phyloP scores from a whole-genome alignment of 2,797 vertebrate species.

The Sciaenops ocellatus region DNA sequence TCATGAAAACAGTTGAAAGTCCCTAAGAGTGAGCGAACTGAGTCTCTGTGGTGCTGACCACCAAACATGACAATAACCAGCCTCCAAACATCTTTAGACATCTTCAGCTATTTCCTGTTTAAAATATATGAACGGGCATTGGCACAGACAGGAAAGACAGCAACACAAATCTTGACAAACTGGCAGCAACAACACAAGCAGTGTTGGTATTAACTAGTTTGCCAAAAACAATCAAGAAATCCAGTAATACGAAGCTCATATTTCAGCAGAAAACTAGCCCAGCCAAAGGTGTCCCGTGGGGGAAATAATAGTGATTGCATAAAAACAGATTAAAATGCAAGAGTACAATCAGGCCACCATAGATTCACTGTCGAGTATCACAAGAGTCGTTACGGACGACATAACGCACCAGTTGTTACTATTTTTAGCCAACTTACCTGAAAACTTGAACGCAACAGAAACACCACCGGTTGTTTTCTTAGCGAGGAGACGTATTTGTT shows the following conservation, averaged over 20 bases:
- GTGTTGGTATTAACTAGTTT: not conserved
- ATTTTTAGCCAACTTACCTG: conserved; percentile 48
- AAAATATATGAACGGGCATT: not conserved
- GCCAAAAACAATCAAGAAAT: not conserved
- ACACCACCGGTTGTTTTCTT: not conserved
- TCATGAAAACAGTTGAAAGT: not conserved
- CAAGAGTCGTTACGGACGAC: not conserved
- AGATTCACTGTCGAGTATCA: not conserved
- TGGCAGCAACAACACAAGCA: not conserved
- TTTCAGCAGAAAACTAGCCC: not conserved
- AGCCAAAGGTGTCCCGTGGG: not conserved
- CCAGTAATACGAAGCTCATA: not conserved
- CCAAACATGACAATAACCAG: not conserved
- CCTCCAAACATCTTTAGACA: not conserved
- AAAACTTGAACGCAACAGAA: conserved; percentile 27
- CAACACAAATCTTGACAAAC: not conserved
- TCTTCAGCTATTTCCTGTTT: conserved; percentile 1
- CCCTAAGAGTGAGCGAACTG: not conserved
- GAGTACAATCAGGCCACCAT: not conserved
- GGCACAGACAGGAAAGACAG: conserved; percentile 4
- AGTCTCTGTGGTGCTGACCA: not conserved
- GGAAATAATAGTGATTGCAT: not conserved
- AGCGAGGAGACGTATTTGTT: conserved; percentile 53
- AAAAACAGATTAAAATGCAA: not conserved
- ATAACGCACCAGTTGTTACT: not conserved